Base-by-base conservation (phyloP, 2,888 invertebrate species). In the Harmothoe impar region DNA sequence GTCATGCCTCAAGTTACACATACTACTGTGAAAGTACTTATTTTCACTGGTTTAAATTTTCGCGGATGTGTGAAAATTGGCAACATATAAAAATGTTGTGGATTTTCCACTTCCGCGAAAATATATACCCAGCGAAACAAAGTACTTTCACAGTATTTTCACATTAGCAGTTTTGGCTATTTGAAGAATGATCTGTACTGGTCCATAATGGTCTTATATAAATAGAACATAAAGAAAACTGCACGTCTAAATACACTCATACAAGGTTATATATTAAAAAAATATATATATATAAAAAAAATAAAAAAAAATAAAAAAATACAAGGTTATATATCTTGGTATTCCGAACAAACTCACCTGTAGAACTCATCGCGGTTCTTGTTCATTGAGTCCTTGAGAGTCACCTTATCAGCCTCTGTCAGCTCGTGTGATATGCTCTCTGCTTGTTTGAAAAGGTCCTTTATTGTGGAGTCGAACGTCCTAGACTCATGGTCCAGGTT, bases 331-430 rank as follows among this genome's bases (percentile, higher is more conserved):
- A 43, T 43, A 10, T 43, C 43, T 10, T 7, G 10, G 10, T 43
- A 43, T 43, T 43, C 43, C 10, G 43, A 43, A 43, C 43, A 62
- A 62, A 20, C 89, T 68, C 25, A 89, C 89, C 89, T 89, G 31
- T 97, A 97, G 94, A 98, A 98, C 92, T 97, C 97, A 93, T 98
- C 98, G 92, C 97, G 97, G 93, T 98, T 96, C 89, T 97, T 97
- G 92, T 97, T 97, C 56, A 98, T 96, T 94, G 97, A 97, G 95
- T 98, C 98, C 93, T 97, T 97, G 0, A 99, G 96, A 92, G 97
- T 97, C 35, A 98, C 96, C 94, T 98, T 98, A 94, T 99, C 98
- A 0, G 98, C 97, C 95, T 98, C 98, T 93, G 97, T 98, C 31
- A 99, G 96, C 0, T 98, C 97, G 81, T 98, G 97, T 93, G 97